Conservation (phyloP, 2,797 vertebrate genomes). For the Rallus crepitans region DNA sequence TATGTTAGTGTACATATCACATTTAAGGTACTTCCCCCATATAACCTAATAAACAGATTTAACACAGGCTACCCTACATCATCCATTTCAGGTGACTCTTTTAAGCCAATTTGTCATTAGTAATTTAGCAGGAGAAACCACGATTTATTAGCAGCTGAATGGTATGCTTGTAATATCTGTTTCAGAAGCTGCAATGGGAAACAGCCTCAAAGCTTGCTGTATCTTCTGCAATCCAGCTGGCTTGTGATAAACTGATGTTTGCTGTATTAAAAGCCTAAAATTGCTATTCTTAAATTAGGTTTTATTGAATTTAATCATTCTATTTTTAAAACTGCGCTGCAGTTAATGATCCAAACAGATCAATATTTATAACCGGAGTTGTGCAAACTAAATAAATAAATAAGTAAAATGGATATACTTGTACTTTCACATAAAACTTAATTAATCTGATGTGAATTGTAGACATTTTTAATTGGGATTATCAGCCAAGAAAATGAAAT, state of each 20-base stretch:
- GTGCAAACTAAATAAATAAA: conserved; percentile 45
- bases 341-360: conserved; percentile 56
- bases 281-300: conserved; percentile 4
- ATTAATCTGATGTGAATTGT: conserved; percentile 23
- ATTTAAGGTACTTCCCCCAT: background rate
- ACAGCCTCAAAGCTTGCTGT: background rate
- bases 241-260: background rate
- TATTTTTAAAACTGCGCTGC: conserved; percentile 52
- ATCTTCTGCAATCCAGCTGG: background rate
- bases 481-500: background rate
- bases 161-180: background rate
- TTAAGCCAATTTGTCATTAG: background rate
- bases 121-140: background rate
- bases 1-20: background rate
- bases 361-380: conserved; percentile 43
- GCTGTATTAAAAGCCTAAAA: conserved; percentile 26
- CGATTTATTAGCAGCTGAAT: background rate
- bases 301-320: conserved; percentile 41
- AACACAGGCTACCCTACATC: background rate
- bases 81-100: background rate
- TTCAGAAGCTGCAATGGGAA: background rate
- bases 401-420: conserved; percentile 23
- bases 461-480: background rate
- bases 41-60: background rate
- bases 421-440: background rate